Base-by-base conservation (phyloP, 2,888 invertebrate species). In the Nemoura dubitans region DNA sequence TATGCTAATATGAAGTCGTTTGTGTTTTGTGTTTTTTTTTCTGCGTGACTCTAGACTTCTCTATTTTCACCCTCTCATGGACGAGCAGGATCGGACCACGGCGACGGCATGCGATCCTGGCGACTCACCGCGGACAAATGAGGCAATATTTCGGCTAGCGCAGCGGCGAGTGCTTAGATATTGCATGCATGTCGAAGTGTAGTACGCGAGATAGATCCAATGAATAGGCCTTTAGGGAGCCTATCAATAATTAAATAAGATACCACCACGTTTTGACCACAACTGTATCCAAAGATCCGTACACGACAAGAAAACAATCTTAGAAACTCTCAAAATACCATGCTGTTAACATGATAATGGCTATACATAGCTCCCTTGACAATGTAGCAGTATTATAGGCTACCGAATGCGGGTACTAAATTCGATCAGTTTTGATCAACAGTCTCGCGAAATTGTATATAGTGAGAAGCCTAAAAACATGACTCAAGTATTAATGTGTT, bases 1-100 rank as follows among this genome's bases (percentile, higher is more conserved):
- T 84, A 84, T 84, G 84, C 84, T 84, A 84, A 84, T 84, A 59
- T 76, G 30, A 5, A 81, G 78, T 26, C 81, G 59, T 84, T 84
- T 43, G 84, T n/a, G n/a, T n/a, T n/a, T 59, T 84, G n/a, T 28
- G 3, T 36, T 36, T 83, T 43, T 83, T 84, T 84, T 76, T 29
- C 76, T 76, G 84, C 84, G 84, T 84, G 84, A 59, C 59, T 59
- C 59, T 21, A 59, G 59, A 59, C 59, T 59, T 59, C 59, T 59
- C 59, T 59, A 59, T 59, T 59, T 59, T 21, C 59, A 59, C 59
- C 59, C 59, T 59, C 59, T 59, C 21, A 7, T 59, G 16, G 59
- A 10, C 59, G 21, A 59, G 59, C 59, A 59, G 59, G 59, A 10
- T 7, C 2, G 2, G 59, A 7, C 3, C 2, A 21, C 59, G 59